Evolutionary conservation across 2,113 vertebrate species (phyloP), one percentile per base, ranked within the genome.

Genomic region (Aspidoscelis tigris): DNA sequence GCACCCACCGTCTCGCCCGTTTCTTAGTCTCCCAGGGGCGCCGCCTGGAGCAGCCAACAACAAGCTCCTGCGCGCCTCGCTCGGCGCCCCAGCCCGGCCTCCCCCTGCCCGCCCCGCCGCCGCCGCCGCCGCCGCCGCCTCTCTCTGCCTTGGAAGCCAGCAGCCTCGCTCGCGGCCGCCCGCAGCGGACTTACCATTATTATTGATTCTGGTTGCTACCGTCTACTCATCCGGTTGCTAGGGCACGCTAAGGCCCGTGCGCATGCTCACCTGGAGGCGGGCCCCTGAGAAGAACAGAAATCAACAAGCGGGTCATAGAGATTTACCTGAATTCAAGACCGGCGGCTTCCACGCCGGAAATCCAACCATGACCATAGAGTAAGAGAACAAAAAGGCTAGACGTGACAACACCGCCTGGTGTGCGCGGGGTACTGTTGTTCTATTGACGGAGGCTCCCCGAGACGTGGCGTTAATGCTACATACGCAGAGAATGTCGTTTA

Each of bases 141-240:
- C 73, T 66, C 73, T 81, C 2, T 78, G 68, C 44, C 43, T 3
- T 69, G 58, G 14, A 61, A 16, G 58, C 71, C 7, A 74, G 77
- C 87, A 81, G 50, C 53, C 80, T 2, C 50, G 33, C 33, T 33
- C 33, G 33, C 33, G 33, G 33, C 33, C 33, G 33, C 33, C 33
- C 33, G 14, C 26, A 86, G 9, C 70, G 66, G 39, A 95, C 96
- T 93, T 89, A 97, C 96, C 96, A 96, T 95, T 78, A 90, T 91
- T 78, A 78, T 61, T 41, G 83, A 92, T 91, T 80, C 83, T 65
- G 80, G 95, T 95, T 93, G 95, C 95, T 95, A 96, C 90, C n/a
- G 93, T 95, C 86, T 66, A 91, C 93, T 91, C 95, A 92, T 89
- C 82, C 85, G 94, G 96, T 96, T 96, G 96, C 96, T 97, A 97